Conservation (phyloP, 2,888 invertebrate genomes). For the Trichogramma evanescens region DNA sequence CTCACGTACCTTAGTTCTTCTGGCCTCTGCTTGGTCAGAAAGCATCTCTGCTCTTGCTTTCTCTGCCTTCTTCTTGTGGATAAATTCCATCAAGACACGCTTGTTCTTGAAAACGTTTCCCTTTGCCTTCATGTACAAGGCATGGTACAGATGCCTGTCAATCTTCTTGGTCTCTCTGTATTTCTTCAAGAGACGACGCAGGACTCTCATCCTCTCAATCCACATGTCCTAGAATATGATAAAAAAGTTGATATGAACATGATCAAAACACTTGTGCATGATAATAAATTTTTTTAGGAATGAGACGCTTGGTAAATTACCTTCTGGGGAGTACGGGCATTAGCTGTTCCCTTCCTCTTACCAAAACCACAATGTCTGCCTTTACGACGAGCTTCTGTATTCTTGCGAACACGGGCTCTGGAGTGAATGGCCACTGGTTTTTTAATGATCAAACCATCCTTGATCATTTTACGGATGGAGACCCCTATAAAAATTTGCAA, state of each 20-base stretch:
- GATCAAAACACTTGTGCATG: background rate
- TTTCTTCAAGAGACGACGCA: conserved; percentile 90
- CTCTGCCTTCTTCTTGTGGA: conserved; percentile 99
- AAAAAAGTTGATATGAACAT: background rate
- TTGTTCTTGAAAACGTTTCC: conserved; percentile 99
- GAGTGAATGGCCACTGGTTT: conserved; percentile 99
- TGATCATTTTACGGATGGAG: conserved; percentile 96
- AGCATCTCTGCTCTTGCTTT: conserved; percentile 96
- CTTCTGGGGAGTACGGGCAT: conserved; percentile 98
- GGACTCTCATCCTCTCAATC: conserved; percentile 95
- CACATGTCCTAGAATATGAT: conserved; percentile 61
- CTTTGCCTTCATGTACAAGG: conserved; percentile 98
- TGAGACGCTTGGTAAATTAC: conserved; percentile 46
- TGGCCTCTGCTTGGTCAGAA: conserved; percentile 96
- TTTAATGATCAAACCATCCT: conserved; percentile 99
- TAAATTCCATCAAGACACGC: conserved; percentile 98
- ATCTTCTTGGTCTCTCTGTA: conserved; percentile 98
- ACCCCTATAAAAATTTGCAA: conserved; percentile 61
- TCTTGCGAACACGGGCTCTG: conserved; percentile 94
- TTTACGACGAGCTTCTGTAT: conserved; percentile 94
- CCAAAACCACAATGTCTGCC: conserved; percentile 98
- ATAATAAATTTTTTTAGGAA: too few relatives aligned
- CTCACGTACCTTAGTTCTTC: conserved; percentile 93
- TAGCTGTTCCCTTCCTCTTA: conserved; percentile 99
- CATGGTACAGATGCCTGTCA: conserved; percentile 96